Evolutionary conservation across 1,140 invertebrate species (phyloP).

Genomic region (Drosophila arizonae): DNA sequence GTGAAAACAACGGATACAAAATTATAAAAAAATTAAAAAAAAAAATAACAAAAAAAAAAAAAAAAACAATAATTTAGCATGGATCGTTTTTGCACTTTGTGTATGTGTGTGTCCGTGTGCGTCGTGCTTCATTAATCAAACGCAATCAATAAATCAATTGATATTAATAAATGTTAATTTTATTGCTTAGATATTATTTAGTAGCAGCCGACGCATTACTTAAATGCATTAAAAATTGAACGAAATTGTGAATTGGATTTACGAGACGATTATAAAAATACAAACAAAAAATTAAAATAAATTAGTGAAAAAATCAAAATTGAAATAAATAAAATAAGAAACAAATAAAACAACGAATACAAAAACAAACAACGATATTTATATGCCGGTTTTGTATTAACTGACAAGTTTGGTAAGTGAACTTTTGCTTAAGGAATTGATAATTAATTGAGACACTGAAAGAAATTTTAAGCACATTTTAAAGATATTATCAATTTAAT

Average conservation of each 20-base stretch:
- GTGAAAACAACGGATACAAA: conserved; percentile 51
- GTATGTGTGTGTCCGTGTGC: conserved; percentile 13
- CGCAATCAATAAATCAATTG: conserved; percentile 42
- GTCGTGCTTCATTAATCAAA: conserved; percentile 39
- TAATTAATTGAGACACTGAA: background rate
- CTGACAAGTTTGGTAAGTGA: conserved; percentile 75
- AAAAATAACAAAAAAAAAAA: background rate
- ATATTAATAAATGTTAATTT: conserved; percentile 56
- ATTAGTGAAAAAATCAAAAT: background rate
- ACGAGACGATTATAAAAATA: conserved; percentile 9
- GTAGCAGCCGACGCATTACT: conserved; percentile 27
- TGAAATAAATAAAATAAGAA: conserved; percentile 15
- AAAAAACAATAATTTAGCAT: conserved; percentile 25
- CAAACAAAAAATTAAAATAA: conserved; percentile 19
- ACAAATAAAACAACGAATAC: conserved; percentile 11
- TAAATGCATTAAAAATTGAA: conserved; percentile 43
- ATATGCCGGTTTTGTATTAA: conserved; percentile 53
- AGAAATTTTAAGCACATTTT: background rate
- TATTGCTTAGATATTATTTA: conserved; percentile 44
- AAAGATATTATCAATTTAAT: too few species aligned
- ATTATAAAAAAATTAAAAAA: conserved; percentile 10
- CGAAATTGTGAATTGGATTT: conserved; percentile 44
- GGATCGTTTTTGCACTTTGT: conserved; percentile 25
- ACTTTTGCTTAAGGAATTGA: conserved; percentile 31
- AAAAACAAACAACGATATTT: conserved; percentile 32